Evolutionary conservation across 2,797 vertebrate genomes (phyloP), one percentile per base, ranked within the genome.

Genomic region (Uromys caudimaculatus): DNA sequence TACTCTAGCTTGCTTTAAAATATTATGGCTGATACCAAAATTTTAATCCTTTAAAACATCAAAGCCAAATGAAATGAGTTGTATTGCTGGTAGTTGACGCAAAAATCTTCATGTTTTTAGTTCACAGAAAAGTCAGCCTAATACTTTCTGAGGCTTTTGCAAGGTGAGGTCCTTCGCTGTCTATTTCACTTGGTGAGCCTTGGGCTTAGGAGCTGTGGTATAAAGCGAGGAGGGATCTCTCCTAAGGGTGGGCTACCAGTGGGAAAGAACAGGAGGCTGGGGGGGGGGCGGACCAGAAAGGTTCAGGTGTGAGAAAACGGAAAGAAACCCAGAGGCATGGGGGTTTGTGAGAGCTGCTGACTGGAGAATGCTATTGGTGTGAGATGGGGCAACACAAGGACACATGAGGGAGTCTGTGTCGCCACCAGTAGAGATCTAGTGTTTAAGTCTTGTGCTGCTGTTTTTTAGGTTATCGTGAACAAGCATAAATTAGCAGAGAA

Each of bases 371-470:
- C 3, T 19, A 0, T 7, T 6, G 29, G 1, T 1, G 35, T 54
- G 3, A 6, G 44, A 29, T 0, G 1, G 38, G 73, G 7, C 0
- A 1, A 19, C 24, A 2, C 3, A 24, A 58, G 62, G 35, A 2
- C 19, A 0, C 5, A 2, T 0, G 6, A 35, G 16, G 29, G 11
- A 38, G 23, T 17, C 58, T 11, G 1, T 6, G 24, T 0, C 1
- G 0, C 7, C 3, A 5, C 17, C 17, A 67, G 19, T 21, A 10
- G 12, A 9, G 19, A 2, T 64, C 21, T n/a, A n/a, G 29, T 14
- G 4, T 52, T 13, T 50, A 13, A 52, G 24, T 21, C 6, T 3
- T 7, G 13, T 4, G 1, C 47, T 27, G 38, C 79, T 64, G 1
- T 24, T 54, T 79, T 54, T 5, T 77, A 67, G 23, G 71, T 21